Percentiles rank a stretch among this genome's conserved stretches.
Evolutionary conservation across 1,140 invertebrate genomes (phyloP).

Genomic region (Eurosta solidaginis): DNA sequence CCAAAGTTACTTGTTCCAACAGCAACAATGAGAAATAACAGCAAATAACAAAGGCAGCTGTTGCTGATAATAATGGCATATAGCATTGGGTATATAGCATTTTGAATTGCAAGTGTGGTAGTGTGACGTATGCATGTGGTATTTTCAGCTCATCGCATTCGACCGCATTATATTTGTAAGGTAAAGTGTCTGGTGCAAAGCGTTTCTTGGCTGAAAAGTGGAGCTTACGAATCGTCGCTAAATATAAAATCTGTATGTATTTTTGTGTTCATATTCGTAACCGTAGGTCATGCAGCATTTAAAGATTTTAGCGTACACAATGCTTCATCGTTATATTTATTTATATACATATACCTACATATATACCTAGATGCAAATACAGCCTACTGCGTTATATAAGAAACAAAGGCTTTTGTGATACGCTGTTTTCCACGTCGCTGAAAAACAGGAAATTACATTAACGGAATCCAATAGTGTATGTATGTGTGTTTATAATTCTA

Average conservation of each 20-base stretch:
- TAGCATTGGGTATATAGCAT: neutral
- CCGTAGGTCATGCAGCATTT: neutral
- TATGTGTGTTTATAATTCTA: no score
- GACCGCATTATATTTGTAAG: neutral
- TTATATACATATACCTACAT: neutral
- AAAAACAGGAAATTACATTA: no score
- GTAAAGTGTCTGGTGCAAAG: neutral
- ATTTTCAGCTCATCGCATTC: neutral
- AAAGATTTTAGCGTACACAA: neutral
- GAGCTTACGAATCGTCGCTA: neutral
- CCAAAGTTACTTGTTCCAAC: conserved; percentile 28
- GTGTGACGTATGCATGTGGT: neutral
- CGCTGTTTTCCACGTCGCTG: no score
- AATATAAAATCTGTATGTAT: neutral
- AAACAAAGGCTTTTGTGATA: no score
- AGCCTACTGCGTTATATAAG: no score
- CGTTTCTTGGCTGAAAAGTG: neutral
- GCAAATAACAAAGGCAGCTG: neutral
- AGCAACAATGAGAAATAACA: conserved; percentile 13
- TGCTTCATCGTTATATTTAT: neutral
- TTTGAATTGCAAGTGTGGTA: no score
- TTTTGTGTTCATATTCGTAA: neutral
- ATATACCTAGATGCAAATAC: no score
- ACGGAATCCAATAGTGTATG: no score
- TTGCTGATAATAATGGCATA: neutral